Evolutionary conservation across 2,797 vertebrate genomes (phyloP).

Genomic region (Paratrypauchen microcephalus): DNA sequence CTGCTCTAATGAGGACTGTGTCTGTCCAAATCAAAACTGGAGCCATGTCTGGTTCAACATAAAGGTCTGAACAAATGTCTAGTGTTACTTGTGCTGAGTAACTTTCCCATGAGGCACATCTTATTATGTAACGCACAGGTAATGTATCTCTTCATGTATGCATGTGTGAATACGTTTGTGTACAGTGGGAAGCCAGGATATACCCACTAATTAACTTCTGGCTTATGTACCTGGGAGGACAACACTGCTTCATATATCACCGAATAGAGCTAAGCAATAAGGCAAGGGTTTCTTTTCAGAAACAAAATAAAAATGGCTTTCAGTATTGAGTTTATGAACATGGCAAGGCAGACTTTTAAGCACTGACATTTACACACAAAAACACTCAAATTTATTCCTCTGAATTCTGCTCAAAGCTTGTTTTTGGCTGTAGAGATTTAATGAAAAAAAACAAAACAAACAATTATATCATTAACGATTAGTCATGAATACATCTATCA

Average conservation of each 20-base stretch:
- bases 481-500: constrained; percentile 10
- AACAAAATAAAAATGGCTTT: too few species aligned
- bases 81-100: not conserved
- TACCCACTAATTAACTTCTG: constrained; percentile 51
- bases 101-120: not conserved
- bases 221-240: constrained; percentile 41
- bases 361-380: too few species aligned
- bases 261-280: too few species aligned
- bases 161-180: constrained; percentile 3
- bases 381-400: too few species aligned
- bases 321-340: too few species aligned
- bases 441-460: too few species aligned
- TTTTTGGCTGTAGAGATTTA: too few species aligned
- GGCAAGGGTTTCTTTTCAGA: too few species aligned
- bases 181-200: constrained; percentile 29
- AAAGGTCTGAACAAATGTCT: not conserved
- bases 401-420: too few species aligned
- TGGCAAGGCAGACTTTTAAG: too few species aligned
- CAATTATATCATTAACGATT: too few species aligned
- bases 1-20: constrained; percentile 49
- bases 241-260: constrained; percentile 38
- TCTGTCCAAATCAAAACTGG: constrained; percentile 46
- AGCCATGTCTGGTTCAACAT: constrained; percentile 17
- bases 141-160: constrained; percentile 22
- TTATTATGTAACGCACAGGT: not conserved